phyloP scores from a whole-genome alignment of 1,140 invertebrate genomes.

The Anagrus nilaparvatae region DNA sequence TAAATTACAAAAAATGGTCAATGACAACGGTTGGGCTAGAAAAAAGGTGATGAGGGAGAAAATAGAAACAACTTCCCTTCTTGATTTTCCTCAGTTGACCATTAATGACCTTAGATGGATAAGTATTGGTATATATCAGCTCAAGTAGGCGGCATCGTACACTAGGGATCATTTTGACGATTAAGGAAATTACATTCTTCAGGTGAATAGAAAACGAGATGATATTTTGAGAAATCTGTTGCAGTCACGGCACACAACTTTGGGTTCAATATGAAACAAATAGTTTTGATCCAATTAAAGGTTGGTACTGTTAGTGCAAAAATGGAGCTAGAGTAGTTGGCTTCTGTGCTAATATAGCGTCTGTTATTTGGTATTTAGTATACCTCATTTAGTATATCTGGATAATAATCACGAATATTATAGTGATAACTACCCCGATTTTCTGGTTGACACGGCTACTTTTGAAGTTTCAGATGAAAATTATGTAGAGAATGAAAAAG shows the following conservation, averaged over 20 bases:
- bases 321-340: slow-evolving; percentile 2
- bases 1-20: not conserved
- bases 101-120: slow-evolving; percentile 1
- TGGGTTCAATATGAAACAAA: slow-evolving; percentile 2
- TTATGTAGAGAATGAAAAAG: too few relatives aligned
- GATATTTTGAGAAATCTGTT: slow-evolving; percentile 6
- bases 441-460: not conserved
- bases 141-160: slow-evolving; percentile 1
- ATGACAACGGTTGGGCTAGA: not conserved
- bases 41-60: slow-evolving; percentile 3
- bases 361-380: slow-evolving; percentile 5
- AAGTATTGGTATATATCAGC: slow-evolving; percentile 1
- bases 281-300: slow-evolving; percentile 9
- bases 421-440: slow-evolving; percentile 2
- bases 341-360: slow-evolving; percentile 8
- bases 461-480: slow-evolving; percentile 4
- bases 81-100: not conserved
- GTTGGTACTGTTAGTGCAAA: slow-evolving; percentile 5
- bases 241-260: slow-evolving; percentile 1
- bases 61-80: slow-evolving; percentile 1
- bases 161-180: not conserved
- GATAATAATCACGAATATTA: not conserved
- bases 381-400: not conserved
- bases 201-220: slow-evolving; percentile 1
- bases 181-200: not conserved